Evolutionary conservation across 2,888 invertebrate species (phyloP).

Genomic region (Hyposoter didymator): DNA sequence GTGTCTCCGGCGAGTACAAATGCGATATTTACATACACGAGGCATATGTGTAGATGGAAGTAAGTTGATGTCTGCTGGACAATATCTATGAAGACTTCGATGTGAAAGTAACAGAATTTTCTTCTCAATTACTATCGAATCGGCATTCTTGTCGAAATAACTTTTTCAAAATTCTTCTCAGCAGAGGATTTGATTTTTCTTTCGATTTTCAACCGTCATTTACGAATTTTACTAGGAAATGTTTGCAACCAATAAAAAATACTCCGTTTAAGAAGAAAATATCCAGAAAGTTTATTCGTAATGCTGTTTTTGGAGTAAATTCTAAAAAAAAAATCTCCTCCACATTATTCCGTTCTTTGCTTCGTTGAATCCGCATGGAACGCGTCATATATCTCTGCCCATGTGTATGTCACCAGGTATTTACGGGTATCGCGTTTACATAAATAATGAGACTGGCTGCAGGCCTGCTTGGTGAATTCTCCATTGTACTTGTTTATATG

Average conservation of each 20-base stretch:
- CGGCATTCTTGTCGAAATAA: neutral
- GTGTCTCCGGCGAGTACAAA: conserved; percentile 33
- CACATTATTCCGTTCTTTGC: neutral
- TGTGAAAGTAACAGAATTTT: neutral
- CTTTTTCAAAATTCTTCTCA: neutral
- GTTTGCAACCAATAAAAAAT: neutral
- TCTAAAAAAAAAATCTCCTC: neutral
- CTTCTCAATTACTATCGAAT: neutral
- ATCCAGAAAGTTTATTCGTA: neutral
- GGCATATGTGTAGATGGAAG: neutral
- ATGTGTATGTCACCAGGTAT: conserved; percentile 56
- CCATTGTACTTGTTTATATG: conserved; percentile 47
- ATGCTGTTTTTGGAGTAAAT: neutral
- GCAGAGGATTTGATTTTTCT: neutral
- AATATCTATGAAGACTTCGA: conserved; percentile 3
- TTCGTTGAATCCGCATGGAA: neutral
- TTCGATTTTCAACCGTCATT: neutral
- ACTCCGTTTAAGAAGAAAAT: neutral
- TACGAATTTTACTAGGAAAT: neutral
- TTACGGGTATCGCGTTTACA: conserved; percentile 64
- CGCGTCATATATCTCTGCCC: neutral
- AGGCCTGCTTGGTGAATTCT: conserved; percentile 43
- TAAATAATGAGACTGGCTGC: conserved; percentile 60
- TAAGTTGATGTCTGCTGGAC: neutral
- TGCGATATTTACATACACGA: neutral